Evolutionary conservation across 2,888 invertebrate genomes (phyloP).

Genomic region (Eristalis pertinax): DNA sequence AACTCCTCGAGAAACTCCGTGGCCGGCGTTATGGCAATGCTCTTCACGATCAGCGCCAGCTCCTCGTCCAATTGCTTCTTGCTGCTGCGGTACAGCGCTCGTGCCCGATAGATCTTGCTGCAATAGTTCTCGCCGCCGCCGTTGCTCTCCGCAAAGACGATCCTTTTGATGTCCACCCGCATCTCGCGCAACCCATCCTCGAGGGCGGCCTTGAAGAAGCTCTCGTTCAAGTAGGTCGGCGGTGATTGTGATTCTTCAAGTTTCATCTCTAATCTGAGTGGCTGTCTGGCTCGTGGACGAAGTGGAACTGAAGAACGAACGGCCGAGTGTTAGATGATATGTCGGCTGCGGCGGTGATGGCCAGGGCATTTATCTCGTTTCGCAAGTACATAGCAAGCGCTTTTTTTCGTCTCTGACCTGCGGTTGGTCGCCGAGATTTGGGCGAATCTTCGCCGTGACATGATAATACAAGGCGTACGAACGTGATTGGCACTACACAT

Average conservation of each 20-base stretch:
- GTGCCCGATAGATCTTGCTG: slow-evolving; percentile 79
- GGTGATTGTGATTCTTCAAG: slow-evolving; percentile 74
- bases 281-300: slow-evolving; percentile 14
- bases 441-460: slow-evolving; percentile 21
- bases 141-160: slow-evolving; percentile 76
- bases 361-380: slow-evolving; percentile 21
- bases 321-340: slow-evolving; percentile 35
- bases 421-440: slow-evolving; percentile 4
- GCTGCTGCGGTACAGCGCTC: slow-evolving; percentile 76
- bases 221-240: slow-evolving; percentile 78
- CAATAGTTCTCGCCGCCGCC: slow-evolving; percentile 80
- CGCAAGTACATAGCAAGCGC: slow-evolving; percentile 7
- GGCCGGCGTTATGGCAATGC: slow-evolving; percentile 80
- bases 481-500: slow-evolving; percentile 4
- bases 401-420: slow-evolving; percentile 3
- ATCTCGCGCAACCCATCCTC: slow-evolving; percentile 78
- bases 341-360: background rate
- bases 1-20: slow-evolving; percentile 81
- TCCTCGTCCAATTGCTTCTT: slow-evolving; percentile 77
- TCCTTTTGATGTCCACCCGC: slow-evolving; percentile 77
- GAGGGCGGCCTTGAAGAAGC: slow-evolving; percentile 78
- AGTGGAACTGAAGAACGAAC: slow-evolving; percentile 42
- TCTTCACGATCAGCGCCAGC: slow-evolving; percentile 79
- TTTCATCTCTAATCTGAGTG: slow-evolving; percentile 74
- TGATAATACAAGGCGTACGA: slow-evolving; percentile 32